phyloP scores from a whole-genome alignment of 92 coral and sea anemone genomes.

The Porites lobata region DNA sequence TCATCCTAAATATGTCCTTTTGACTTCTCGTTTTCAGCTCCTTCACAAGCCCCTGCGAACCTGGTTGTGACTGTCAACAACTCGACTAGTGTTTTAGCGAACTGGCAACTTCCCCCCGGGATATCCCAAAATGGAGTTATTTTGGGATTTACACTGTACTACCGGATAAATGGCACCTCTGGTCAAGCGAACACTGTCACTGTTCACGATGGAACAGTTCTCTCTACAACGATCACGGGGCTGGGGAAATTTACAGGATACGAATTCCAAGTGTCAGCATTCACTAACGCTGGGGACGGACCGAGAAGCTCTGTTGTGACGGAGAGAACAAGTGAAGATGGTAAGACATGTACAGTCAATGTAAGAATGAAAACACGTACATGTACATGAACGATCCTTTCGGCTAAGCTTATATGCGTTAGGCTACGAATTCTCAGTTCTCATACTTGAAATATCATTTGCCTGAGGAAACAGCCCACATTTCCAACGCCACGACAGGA shows the following conservation, averaged over 20 bases:
- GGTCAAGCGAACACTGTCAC: neutral
- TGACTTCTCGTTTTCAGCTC: neutral
- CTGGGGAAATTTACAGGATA: slow-evolving; percentile 4
- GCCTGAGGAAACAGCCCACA: no score
- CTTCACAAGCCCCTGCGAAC: neutral
- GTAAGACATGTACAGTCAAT: neutral
- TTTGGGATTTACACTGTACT: slow-evolving; percentile 15
- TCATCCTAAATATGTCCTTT: no score
- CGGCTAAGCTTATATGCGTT: no score
- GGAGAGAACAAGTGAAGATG: neutral
- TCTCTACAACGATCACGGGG: neutral
- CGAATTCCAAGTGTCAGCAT: slow-evolving; percentile 42
- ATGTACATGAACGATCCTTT: no score
- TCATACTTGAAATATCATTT: no score
- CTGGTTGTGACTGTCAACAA: neutral
- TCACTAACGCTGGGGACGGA: slow-evolving; percentile 37
- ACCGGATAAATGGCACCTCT: neutral
- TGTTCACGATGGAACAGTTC: neutral
- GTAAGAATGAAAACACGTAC: neutral
- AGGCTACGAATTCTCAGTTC: no score
- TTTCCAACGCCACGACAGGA: no score
- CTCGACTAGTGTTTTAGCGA: slow-evolving; percentile 3
- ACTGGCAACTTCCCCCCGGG: slow-evolving; percentile 15
- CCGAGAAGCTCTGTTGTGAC: slow-evolving; percentile 5
- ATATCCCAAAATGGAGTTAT: slow-evolving; percentile 1